These are phyloP conservation scores for Telenomus remus DNA, from an alignment of 1,140 invertebrate species.

Conservation along the genomic window DNA sequence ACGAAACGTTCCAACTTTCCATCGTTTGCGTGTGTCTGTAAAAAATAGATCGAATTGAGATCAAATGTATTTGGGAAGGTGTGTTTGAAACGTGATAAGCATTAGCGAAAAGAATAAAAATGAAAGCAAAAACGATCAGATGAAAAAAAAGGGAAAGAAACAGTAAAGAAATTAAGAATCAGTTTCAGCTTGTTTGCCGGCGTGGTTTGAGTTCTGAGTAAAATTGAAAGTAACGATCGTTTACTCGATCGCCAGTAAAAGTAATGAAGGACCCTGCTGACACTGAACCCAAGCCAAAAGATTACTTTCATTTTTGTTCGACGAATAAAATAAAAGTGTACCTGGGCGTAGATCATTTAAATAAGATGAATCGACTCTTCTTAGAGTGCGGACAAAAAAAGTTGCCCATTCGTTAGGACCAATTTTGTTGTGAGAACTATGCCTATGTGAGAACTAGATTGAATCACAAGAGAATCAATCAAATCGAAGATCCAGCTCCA, in stretches of 20 bases:
- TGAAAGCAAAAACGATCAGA: too few species aligned
- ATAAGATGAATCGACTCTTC: background rate
- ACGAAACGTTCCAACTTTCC: slow-evolving; percentile 45
- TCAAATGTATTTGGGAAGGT: slow-evolving; percentile 13
- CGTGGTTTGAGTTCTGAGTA: slow-evolving; percentile 11
- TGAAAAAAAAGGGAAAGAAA: slow-evolving; percentile 10
- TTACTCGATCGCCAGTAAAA: slow-evolving; percentile 35
- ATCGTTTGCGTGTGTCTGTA: slow-evolving; percentile 46
- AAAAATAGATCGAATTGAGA: slow-evolving; percentile 32
- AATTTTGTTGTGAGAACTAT: too few species aligned
- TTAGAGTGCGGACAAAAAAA: too few species aligned
- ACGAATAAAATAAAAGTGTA: slow-evolving; percentile 22
- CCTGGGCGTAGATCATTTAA: slow-evolving; percentile 8
- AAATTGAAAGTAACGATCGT: slow-evolving; percentile 53
- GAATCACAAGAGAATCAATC: too few species aligned
- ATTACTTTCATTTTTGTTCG: slow-evolving; percentile 56
- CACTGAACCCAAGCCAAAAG: slow-evolving; percentile 46
- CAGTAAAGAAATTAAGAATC: background rate
- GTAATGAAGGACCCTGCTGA: slow-evolving; percentile 48
- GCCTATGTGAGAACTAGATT: too few species aligned
- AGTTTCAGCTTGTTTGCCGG: slow-evolving; percentile 13
- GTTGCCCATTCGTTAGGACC: too few species aligned
- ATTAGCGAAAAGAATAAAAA: slow-evolving; percentile 6
- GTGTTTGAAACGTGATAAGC: slow-evolving; percentile 25
- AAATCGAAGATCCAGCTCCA: too few species aligned